phyloP scores from a whole-genome alignment of 2,888 invertebrate species.

The Lasius platythorax region DNA sequence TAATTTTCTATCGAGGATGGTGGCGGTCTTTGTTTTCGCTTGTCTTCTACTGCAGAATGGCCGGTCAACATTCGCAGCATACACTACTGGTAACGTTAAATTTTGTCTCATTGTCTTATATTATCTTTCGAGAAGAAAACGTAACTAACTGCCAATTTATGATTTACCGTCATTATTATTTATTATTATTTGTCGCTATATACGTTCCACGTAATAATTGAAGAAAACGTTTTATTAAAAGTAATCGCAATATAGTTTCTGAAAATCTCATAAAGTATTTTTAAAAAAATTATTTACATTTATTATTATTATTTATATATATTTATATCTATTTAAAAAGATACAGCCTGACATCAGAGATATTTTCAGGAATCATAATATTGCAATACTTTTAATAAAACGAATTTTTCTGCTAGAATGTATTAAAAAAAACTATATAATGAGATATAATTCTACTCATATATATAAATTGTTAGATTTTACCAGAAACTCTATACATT shows the following conservation, averaged over 20 bases:
- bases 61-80: constrained; percentile 78
- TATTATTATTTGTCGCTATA: not conserved
- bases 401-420: not conserved
- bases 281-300: not conserved
- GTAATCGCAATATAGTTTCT: not conserved
- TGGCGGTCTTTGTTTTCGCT: constrained; percentile 74
- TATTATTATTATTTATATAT: not conserved
- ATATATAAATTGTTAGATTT: no score
- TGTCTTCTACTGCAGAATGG: constrained; percentile 77
- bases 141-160: not conserved
- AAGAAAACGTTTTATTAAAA: not conserved
- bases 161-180: not conserved
- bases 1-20: constrained; percentile 72
- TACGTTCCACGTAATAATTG: not conserved
- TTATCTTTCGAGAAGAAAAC: not conserved
- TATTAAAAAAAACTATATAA: no score
- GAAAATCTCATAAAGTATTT: not conserved
- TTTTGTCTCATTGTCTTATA: not conserved
- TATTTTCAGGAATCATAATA: not conserved
- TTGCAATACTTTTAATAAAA: not conserved
- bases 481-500: no score
- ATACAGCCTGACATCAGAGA: not conserved
- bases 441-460: not conserved
- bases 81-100: constrained; percentile 80
- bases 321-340: not conserved